A percentile compares a stretch with the other conserved stretches of the same genome.
These are phyloP conservation scores for Dysdera silvatica DNA, from an alignment of 1,140 invertebrate species.

Conservation along the genomic window DNA sequence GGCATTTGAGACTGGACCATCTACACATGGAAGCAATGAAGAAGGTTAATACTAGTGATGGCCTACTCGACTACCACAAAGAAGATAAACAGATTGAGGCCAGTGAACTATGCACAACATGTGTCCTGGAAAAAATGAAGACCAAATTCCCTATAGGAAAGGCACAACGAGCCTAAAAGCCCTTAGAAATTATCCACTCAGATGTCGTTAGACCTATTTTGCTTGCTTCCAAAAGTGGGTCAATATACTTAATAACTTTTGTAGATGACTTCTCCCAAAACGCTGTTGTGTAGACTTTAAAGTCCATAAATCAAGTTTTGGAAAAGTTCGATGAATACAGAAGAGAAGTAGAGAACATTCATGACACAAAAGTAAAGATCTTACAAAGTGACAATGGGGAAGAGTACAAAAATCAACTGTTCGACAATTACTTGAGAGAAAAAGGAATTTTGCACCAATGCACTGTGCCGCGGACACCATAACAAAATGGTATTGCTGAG, in stretches of 20 bases:
- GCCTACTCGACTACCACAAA: neutral
- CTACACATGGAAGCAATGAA: slow-evolving; percentile 2
- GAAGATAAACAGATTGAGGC: neutral
- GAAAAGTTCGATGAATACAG: slow-evolving; percentile 28
- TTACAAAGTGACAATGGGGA: slow-evolving; percentile 24
- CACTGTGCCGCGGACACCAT: slow-evolving; percentile 45
- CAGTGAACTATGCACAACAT: slow-evolving; percentile 6
- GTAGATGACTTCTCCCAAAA: slow-evolving; percentile 31
- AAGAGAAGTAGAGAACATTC: neutral
- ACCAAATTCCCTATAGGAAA: neutral
- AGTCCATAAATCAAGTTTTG: slow-evolving; percentile 25
- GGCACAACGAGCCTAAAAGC: neutral
- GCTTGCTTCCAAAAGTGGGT: slow-evolving; percentile 6
- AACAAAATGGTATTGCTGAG: slow-evolving; percentile 50
- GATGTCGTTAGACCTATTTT: slow-evolving; percentile 30
- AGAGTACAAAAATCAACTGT: slow-evolving; percentile 24
- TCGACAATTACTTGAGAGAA: slow-evolving; percentile 21
- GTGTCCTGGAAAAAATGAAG: slow-evolving; percentile 17
- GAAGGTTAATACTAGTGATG: neutral
- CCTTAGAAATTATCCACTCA: slow-evolving; percentile 22
- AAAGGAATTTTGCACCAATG: slow-evolving; percentile 46
- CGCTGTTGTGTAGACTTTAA: slow-evolving; percentile 14
- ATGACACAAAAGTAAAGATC: neutral
- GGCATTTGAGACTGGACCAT: slow-evolving; percentile 27
- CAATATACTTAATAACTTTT: slow-evolving; percentile 30